Evolutionary conservation across 2,888 invertebrate genomes (phyloP).

Genomic region (Dasypogon diadema): DNA sequence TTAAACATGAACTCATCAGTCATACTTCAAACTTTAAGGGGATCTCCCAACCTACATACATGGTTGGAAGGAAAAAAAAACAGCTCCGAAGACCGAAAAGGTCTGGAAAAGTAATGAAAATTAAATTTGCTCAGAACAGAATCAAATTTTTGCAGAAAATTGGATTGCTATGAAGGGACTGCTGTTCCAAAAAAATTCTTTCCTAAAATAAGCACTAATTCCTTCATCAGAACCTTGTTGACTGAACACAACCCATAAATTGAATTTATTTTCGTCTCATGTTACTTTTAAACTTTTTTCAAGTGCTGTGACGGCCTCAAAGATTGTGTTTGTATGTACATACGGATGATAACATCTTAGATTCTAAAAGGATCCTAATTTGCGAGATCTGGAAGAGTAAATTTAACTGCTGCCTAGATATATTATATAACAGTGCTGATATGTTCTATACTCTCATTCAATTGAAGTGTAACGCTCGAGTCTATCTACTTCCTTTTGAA

Average conservation of each 20-base stretch:
- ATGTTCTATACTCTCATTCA: too few species aligned
- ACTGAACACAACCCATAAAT: background rate
- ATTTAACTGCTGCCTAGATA: too few species aligned
- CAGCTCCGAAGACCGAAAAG: background rate
- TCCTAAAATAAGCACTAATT: slow-evolving; percentile 27
- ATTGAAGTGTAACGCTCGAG: background rate
- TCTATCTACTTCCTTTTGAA: background rate
- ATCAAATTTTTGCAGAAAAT: background rate
- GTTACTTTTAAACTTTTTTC: slow-evolving; percentile 18
- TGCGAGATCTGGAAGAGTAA: too few species aligned
- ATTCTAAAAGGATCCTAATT: too few species aligned
- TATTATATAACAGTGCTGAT: too few species aligned
- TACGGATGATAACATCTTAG: too few species aligned
- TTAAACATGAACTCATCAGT: too few species aligned
- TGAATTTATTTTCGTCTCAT: slow-evolving; percentile 18
- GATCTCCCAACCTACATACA: too few species aligned
- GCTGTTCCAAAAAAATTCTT: background rate
- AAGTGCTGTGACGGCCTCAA: background rate
- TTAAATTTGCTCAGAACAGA: background rate
- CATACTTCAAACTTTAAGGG: too few species aligned
- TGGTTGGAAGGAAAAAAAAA: too few species aligned
- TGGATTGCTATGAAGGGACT: background rate
- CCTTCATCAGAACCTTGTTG: slow-evolving; percentile 12
- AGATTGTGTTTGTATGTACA: slow-evolving; percentile 8
- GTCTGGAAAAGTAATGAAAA: background rate